Evolutionary conservation across 2,888 invertebrate species (phyloP).

Genomic region (Hartigia nigra): DNA sequence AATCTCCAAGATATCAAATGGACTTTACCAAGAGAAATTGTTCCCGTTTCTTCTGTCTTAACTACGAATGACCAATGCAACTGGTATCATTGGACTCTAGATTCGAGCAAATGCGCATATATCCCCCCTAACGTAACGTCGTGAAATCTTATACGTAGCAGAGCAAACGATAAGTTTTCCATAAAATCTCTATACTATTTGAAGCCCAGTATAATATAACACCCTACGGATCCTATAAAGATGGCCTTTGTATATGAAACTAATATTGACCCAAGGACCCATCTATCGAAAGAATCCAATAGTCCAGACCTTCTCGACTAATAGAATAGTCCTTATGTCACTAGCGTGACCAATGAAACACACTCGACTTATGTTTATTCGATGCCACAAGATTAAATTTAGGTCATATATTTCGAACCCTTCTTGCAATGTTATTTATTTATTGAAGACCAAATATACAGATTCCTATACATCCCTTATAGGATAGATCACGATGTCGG

Average conservation of each 20-base stretch:
- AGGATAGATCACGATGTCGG: not conserved
- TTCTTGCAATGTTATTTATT: not conserved
- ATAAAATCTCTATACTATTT: not conserved
- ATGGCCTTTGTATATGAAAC: slow-evolving; percentile 45
- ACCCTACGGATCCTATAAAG: slow-evolving; percentile 36
- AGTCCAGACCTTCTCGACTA: slow-evolving; percentile 17
- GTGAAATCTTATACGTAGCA: not conserved
- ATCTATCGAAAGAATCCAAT: slow-evolving; percentile 28
- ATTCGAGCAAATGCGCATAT: not conserved
- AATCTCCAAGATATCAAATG: not conserved
- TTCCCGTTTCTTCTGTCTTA: not conserved
- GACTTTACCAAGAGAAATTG: not conserved
- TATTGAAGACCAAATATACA: not conserved
- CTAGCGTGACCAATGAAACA: slow-evolving; percentile 23
- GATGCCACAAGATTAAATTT: not conserved
- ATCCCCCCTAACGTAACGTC: not conserved
- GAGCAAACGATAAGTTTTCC: not conserved
- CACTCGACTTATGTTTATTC: slow-evolving; percentile 22
- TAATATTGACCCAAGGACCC: slow-evolving; percentile 44
- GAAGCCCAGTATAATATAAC: not conserved
- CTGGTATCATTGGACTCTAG: not conserved
- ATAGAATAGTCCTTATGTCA: slow-evolving; percentile 13
- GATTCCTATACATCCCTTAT: not conserved
- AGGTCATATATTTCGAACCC: not conserved
- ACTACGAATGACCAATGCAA: not conserved